Percentiles rank a stretch among this genome's conserved stretches.
Evolutionary conservation across 2,797 vertebrate genomes (phyloP).

Genomic region (Mormyrops attenuatus): DNA sequence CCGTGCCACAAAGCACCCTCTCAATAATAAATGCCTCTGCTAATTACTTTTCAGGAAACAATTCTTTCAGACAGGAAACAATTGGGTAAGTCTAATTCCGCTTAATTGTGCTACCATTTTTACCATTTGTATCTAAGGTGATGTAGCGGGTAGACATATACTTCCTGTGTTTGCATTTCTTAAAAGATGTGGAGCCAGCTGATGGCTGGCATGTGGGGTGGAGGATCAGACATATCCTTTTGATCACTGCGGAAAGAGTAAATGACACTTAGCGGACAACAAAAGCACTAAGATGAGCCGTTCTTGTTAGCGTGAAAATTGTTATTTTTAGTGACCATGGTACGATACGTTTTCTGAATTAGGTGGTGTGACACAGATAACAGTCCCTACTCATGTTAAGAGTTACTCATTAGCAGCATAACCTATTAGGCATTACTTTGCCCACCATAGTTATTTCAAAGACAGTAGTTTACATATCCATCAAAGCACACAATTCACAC

Average conservation of each 20-base stretch:
- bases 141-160: slow-evolving; percentile 5
- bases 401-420: neutral
- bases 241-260: neutral
- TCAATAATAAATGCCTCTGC: slow-evolving; percentile 29
- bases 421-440: neutral
- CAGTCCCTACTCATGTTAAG: slow-evolving; percentile 3
- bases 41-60: slow-evolving; percentile 35
- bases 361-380: neutral
- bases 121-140: slow-evolving; percentile 17
- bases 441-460: neutral
- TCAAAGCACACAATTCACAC: neutral
- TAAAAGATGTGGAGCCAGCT: slow-evolving; percentile 17
- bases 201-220: neutral
- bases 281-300: neutral
- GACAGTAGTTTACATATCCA: neutral
- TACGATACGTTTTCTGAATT: neutral
- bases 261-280: neutral
- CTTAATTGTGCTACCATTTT: slow-evolving; percentile 13
- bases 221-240: neutral
- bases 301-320: neutral
- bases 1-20: slow-evolving; percentile 24
- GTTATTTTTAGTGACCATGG: neutral
- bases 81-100: slow-evolving; percentile 25
- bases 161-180: slow-evolving; percentile 18
- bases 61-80: slow-evolving; percentile 29